These are phyloP conservation scores for Leptoteleia sp. DNA, from an alignment of 1,140 invertebrate species.

Conservation along the genomic window DNA sequence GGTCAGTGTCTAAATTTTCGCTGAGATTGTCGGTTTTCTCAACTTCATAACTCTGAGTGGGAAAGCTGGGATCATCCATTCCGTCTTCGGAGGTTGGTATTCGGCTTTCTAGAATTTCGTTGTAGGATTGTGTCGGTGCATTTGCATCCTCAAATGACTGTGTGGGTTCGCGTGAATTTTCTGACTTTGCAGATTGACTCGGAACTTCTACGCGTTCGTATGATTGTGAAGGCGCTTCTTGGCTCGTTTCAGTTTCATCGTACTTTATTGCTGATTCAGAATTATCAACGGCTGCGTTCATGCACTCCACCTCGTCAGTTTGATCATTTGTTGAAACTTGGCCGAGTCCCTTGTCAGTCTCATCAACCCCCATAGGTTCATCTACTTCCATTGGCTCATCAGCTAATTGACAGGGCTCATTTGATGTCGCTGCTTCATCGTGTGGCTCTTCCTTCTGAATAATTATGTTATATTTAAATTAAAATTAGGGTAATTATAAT, in stretches of 20 bases:
- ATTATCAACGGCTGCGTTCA: slow-evolving; percentile 18
- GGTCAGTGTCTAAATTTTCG: slow-evolving; percentile 73
- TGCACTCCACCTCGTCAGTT: slow-evolving; percentile 18
- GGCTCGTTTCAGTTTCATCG: slow-evolving; percentile 70
- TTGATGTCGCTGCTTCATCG: background rate
- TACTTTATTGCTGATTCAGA: slow-evolving; percentile 59
- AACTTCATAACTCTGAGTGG: slow-evolving; percentile 78
- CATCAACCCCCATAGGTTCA: slow-evolving; percentile 6
- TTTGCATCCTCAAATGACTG: slow-evolving; percentile 76
- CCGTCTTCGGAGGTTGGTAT: slow-evolving; percentile 54
- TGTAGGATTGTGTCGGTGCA: slow-evolving; percentile 77
- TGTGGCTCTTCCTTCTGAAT: background rate
- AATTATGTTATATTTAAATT: background rate
- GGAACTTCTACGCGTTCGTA: slow-evolving; percentile 74
- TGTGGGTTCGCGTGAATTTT: slow-evolving; percentile 73
- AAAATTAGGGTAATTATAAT: background rate
- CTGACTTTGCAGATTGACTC: slow-evolving; percentile 76
- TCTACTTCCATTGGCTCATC: background rate
- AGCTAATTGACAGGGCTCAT: background rate
- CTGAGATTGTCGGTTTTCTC: slow-evolving; percentile 73
- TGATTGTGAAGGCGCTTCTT: slow-evolving; percentile 76
- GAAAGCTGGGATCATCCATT: slow-evolving; percentile 75
- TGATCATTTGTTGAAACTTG: background rate
- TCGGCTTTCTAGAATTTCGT: slow-evolving; percentile 69
- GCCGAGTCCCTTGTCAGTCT: background rate